Conservation (phyloP, 2,888 invertebrate species). For the Patella caerulea region DNA sequence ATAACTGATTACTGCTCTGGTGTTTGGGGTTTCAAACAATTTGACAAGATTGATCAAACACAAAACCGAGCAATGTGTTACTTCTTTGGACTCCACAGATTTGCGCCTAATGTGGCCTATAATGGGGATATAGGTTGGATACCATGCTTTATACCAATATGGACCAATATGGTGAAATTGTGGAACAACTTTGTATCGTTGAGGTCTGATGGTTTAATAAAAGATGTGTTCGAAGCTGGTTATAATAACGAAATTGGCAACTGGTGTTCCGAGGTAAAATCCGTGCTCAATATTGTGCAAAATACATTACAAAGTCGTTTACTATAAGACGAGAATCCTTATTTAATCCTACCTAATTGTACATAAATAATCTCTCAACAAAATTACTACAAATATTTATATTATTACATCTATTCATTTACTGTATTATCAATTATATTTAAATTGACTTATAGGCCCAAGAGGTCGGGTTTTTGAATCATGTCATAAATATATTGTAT, state of each 20-base stretch:
- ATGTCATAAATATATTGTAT: background rate
- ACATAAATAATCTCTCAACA: too few species aligned
- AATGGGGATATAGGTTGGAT: background rate
- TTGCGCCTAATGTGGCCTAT: background rate
- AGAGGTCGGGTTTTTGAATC: background rate
- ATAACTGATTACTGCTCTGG: too few species aligned
- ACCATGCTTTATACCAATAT: background rate
- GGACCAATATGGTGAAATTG: background rate
- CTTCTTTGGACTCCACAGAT: too few species aligned
- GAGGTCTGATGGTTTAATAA: background rate
- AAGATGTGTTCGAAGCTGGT: background rate
- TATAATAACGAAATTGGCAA: background rate
- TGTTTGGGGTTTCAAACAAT: too few species aligned
- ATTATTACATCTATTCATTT: too few species aligned
- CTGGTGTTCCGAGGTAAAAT: background rate
- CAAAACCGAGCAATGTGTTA: too few species aligned
- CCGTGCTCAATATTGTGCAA: background rate
- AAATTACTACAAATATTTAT: too few species aligned
- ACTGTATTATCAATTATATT: too few species aligned
- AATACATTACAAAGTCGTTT: background rate
- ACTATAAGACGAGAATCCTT: background rate
- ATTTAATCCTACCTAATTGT: background rate
- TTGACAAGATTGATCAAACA: too few species aligned
- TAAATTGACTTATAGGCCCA: background rate
- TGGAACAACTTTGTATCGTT: background rate